Evolutionary conservation across 2,888 invertebrate species (phyloP), one percentile per base, ranked within the genome.

Genomic region (Heliconius aoede): DNA sequence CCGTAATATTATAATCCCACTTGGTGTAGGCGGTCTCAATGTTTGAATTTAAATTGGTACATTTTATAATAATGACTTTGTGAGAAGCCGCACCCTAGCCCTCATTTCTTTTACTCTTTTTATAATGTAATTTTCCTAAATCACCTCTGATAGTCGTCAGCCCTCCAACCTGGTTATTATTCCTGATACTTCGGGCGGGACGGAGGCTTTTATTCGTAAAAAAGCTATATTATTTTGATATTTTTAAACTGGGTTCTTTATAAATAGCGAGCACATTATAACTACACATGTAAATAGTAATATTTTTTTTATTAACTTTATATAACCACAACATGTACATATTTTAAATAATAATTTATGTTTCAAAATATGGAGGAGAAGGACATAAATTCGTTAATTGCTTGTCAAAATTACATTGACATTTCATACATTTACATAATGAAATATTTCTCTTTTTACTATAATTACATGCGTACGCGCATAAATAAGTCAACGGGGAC

Each of bases 51-150:
- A 92, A 91, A 92, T 91, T 90, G 88, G 88, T 89, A 90, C 88
- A 89, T 91, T 91, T 90, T 90, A 90, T 89, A 91, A 91, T 90
- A 90, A 91, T 89, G 88, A 87, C 89, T 89, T 90, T 88, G 87
- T 86, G 84, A 84, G 86, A 85, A 83, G 88, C 90, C 89, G 88
- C 88, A 77, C 85, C 84, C 84, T 82, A 83, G 85, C 89, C 89
- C 89, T 84, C 83, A 83, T 85, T 85, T 89, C 87, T 87, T 88
- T 85, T 85, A 80, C 81, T 89, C 87, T 89, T 92, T 93, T 92
- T 90, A 91, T 90, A 90, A 91, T 91, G 91, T 93, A 92, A 94
- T 94, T 94, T 93, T 90, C 90, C 89, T 88, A 91, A 93, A 93
- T 92, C 90, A 93, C 90, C 91, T 85, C 83, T 86, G 81, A 78